Evolutionary conservation across 30 jellyfish, hydroid and myxozoan genomes (phyloP).

Genomic region (Hydractinia echinata): DNA sequence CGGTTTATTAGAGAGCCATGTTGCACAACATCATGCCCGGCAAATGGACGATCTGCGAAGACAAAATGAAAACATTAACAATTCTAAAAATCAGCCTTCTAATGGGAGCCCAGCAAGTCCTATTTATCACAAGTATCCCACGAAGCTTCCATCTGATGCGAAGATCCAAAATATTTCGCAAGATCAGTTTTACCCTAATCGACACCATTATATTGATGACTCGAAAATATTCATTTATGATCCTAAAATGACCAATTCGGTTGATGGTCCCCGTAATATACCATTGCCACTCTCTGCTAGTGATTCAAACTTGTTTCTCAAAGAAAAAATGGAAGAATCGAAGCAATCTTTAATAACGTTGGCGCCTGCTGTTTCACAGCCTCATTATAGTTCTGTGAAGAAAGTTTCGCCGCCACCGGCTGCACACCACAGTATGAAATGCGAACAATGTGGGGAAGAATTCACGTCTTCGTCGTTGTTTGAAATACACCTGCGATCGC

Average conservation of each 20-base stretch:
- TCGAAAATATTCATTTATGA: conserved; percentile 5
- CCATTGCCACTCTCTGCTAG: not conserved
- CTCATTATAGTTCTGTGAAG: not conserved
- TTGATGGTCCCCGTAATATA: not conserved
- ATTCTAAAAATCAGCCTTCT: not conserved
- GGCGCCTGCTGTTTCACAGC: conserved; percentile 9
- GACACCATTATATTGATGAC: conserved; percentile 15
- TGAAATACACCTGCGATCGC: conserved; percentile 43
- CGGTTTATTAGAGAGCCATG: conserved; percentile 9
- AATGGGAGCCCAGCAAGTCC: conserved; percentile 1
- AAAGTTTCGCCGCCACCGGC: not conserved
- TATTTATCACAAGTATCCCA: not conserved
- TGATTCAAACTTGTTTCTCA: not conserved
- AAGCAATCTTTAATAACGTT: not conserved
- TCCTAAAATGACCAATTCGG: not conserved
- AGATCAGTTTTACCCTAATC: not conserved
- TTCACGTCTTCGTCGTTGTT: conserved; percentile 37
- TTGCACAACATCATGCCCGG: conserved; percentile 18
- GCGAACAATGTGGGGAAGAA: conserved; percentile 32
- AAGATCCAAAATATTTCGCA: not conserved
- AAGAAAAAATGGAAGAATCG: not conserved
- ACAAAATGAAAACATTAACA: not conserved
- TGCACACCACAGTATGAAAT: conserved; percentile 16
- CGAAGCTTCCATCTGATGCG: no score
- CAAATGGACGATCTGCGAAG: not conserved